Base-by-base conservation (phyloP, 2,113 vertebrate species). In the Catharus bicknelli region DNA sequence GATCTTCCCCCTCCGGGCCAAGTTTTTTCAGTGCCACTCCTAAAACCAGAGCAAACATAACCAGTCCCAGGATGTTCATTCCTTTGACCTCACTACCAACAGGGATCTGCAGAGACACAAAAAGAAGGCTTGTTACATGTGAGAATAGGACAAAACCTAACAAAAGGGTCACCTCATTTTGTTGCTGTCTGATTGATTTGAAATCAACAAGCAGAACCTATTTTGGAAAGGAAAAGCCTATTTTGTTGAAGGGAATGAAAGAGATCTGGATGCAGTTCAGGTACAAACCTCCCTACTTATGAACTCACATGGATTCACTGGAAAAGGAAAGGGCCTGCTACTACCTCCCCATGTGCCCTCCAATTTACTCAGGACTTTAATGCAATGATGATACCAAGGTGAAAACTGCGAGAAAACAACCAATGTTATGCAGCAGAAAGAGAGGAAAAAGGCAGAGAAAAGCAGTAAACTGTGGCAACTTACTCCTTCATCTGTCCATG, bases 51-150 rank as follows among this genome's bases (percentile, higher is more conserved):
- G 99, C 98, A 5, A 99, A 99, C 42, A 99, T 94, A 64, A 99
- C 99, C 92, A 99, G 96, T 9, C 99, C 99, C 84, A 99, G 97
- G 93, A 99, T 99, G 95, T 99, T 99, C 99, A 99, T 99, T 23
- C 99, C 99, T 83, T 99, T 98, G 2, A 98, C 91, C 38, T 99
- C 99, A 1, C 96, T 98, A 69, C 98, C 98, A 1, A 98, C 1
- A 36, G 99, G 99, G 36, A 99, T 90, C 99, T 99, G 96, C 5
- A 82, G 69, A 91, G 80, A 32, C 16, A 78, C 74, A 94, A 86
- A 30, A 40, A 51, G 1, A 10, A 16, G 3, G n/a, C 36, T 29
- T 43, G 16, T 57, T 61, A 75, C 45, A 40, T 11, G 32, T 23
- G 8, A 93, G 30, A 85, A 9, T 0, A 1, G 25, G 40, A 72